Evolutionary conservation across 1,140 invertebrate genomes (phyloP), one percentile per base, ranked within the genome.

Genomic region (Holcopasites calliopsidis): DNA sequence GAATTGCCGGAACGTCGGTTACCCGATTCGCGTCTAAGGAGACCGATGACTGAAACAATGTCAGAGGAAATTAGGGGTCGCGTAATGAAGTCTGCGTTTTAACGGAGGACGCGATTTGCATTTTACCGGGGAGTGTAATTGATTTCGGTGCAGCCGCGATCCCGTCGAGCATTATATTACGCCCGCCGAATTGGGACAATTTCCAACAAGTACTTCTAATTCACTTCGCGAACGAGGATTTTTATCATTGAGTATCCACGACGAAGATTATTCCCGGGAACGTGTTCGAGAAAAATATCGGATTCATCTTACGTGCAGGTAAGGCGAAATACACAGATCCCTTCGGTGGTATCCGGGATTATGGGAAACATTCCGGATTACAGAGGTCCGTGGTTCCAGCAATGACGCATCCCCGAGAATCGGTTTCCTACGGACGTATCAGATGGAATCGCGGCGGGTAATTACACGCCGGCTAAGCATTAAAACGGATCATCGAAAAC

Each of bases 321-420:
- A 35, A 35, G 38, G 10, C 13, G 62, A 50, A 11, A 38, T 16
- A 72, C 66, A 55, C 62, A 42, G 62, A 40, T 71, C 82, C 71
- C 68, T 83, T 80, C 69, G 33, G 11, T 42, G 50, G 61, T 61
- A 69, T 71, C 50, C 50, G 35, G 81, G 78, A 83, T 86, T 86
- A 86, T 58, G 64, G 66, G 61, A 73, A 85, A 57, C 76, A 70
- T 70, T 57, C 60, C 0, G 73, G 83, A 84, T 85, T 84, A 85
- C 72, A 42, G 33, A 49, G 40, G 49, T 79, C 31, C 66, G 49
- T 50, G 55, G 47, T 69, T 78, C 35, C 47, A 40, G 44, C 75
- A 64, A 83, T 65, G 74, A 73, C 79, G 76, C 76, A 77, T 84
- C 69, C 47, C 47, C 55, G 42, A 71, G 31, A 84, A 84, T 77